Conservation (phyloP, 2,113 vertebrate species). For the Sinocyclocheilus rhinocerous region DNA sequence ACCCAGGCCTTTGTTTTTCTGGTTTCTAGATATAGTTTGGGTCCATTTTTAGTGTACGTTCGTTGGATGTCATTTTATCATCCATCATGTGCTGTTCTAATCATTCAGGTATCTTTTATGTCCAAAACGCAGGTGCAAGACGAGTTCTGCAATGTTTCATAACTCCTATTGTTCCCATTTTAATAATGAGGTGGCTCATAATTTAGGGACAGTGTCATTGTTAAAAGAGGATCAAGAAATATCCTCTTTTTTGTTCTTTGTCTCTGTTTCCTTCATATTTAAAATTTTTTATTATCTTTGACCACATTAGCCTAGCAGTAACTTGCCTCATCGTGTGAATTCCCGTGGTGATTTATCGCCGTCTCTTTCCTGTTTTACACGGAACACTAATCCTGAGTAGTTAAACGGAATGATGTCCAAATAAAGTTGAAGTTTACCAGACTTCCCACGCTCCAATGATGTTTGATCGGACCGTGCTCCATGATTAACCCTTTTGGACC, state of each 20-base stretch:
- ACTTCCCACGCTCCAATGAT: constrained; percentile 60
- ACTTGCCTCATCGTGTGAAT: constrained; percentile 2
- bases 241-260: not conserved
- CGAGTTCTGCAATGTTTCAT: not conserved
- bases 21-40: not conserved
- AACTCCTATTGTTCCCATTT: not conserved
- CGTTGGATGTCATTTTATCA: not conserved
- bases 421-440: constrained; percentile 46
- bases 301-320: not conserved
- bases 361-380: constrained; percentile 21
- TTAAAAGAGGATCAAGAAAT: not conserved
- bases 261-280: not conserved
- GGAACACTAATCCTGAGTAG: not conserved
- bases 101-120: not conserved
- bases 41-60: not conserved
- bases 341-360: not conserved
- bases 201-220: not conserved
- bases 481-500: not conserved
- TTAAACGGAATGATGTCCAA: not conserved
- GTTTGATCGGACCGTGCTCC: constrained; percentile 53
- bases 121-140: not conserved
- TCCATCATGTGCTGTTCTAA: not conserved
- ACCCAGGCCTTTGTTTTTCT: not conserved
- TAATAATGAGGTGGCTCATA: not conserved
- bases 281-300: not conserved